Conservation (phyloP, 1,140 invertebrate species). For the Meloidogyne exigua region DNA sequence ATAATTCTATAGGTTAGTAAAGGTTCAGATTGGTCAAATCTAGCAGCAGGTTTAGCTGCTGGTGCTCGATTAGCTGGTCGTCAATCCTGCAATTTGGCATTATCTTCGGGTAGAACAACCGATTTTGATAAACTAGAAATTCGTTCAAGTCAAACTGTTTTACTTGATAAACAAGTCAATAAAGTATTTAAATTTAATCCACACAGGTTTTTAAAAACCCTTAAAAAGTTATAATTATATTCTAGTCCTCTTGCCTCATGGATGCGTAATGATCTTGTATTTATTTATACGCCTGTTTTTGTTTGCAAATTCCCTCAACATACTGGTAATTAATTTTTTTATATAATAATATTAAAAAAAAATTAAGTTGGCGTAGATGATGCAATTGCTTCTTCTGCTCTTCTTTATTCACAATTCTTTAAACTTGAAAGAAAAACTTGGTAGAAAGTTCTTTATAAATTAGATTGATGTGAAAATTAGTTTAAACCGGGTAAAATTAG, state of each 20-base stretch:
- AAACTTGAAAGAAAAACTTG: conserved; percentile 44
- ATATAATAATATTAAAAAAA: neutral
- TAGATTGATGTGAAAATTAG: neutral
- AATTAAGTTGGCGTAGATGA: conserved; percentile 65
- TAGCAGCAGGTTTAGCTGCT: conserved; percentile 64
- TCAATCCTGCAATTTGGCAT: conserved; percentile 65
- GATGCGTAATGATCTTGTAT: conserved; percentile 64
- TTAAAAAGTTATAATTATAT: conserved; percentile 18
- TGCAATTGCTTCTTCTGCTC: conserved; percentile 67
- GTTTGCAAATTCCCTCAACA: conserved; percentile 66
- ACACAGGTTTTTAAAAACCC: conserved; percentile 52
- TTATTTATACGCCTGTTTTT: conserved; percentile 67
- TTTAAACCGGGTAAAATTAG: neutral
- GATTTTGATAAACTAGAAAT: conserved; percentile 54
- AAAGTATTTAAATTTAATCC: conserved; percentile 64
- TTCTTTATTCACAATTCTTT: conserved; percentile 65
- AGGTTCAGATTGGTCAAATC: conserved; percentile 65
- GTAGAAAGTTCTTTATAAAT: neutral
- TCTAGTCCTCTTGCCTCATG: conserved; percentile 64
- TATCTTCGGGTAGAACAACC: conserved; percentile 44
- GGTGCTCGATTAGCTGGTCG: conserved; percentile 65
- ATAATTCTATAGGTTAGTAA: conserved; percentile 40
- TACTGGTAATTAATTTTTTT: conserved; percentile 52
- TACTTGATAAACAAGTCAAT: conserved; percentile 64
- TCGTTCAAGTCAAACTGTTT: conserved; percentile 42